Conservation (phyloP, 2,888 invertebrate species). For the Luperina testacea region DNA sequence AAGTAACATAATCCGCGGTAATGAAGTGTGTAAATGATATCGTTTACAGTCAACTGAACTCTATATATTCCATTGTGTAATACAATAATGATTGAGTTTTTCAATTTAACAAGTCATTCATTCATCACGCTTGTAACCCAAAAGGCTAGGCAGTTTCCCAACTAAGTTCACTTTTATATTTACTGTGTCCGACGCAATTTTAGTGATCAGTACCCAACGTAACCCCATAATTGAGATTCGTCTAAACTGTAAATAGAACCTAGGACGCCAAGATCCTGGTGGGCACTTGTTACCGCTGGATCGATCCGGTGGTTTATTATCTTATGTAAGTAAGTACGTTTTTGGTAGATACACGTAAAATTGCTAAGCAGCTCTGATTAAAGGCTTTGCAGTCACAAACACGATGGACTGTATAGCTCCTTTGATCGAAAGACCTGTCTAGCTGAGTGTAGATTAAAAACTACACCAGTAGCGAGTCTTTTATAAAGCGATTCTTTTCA, state of each 20-base stretch:
- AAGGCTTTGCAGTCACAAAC: neutral
- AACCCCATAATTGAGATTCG: neutral
- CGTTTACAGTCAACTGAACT: conserved; percentile 36
- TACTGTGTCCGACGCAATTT: neutral
- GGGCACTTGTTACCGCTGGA: conserved; percentile 6
- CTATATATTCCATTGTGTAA: neutral
- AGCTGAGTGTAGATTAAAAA: neutral
- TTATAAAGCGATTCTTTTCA: neutral
- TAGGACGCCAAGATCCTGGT: neutral
- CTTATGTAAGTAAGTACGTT: conserved; percentile 29
- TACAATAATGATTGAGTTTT: neutral
- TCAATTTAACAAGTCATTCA: neutral
- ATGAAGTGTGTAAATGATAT: conserved; percentile 56
- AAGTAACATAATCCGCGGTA: conserved; percentile 53
- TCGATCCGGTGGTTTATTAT: conserved; percentile 19
- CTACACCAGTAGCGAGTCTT: neutral
- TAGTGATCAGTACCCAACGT: neutral
- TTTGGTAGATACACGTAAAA: neutral
- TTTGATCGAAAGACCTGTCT: neutral
- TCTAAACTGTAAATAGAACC: neutral
- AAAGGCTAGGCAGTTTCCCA: neutral
- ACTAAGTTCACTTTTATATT: neutral
- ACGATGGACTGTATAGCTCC: neutral
- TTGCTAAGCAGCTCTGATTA: neutral
- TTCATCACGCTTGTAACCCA: neutral